Conservation (phyloP, 2,113 vertebrate species). For the Mesoclemmys tuberculata region DNA sequence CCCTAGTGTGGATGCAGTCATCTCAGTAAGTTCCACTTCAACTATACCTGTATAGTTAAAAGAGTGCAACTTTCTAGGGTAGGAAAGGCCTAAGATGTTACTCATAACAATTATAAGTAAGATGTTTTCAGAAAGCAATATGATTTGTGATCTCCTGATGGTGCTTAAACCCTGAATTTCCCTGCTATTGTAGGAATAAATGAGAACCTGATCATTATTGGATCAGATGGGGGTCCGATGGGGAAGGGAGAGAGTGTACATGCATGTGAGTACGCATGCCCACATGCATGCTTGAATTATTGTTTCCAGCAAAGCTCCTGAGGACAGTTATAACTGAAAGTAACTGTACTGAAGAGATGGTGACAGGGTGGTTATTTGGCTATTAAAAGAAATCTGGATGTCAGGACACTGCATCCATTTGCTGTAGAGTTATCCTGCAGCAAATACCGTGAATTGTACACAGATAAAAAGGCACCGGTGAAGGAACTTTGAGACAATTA, state of each 20-base stretch:
- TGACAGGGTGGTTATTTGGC: not conserved
- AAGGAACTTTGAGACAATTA: not conserved
- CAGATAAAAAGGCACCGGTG: not conserved
- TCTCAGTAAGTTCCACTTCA: not conserved
- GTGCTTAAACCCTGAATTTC: not conserved
- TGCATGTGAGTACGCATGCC: no score
- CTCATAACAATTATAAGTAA: not conserved
- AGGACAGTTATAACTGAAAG: not conserved
- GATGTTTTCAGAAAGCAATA: not conserved
- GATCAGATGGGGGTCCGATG: fast-evolving
- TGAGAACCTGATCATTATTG: not conserved
- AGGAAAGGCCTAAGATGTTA: not conserved
- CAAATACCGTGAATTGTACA: not conserved
- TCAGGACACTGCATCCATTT: not conserved
- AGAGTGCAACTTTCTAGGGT: not conserved
- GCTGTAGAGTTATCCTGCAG: not conserved
- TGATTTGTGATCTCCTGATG: not conserved
- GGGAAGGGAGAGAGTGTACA: fast-evolving
- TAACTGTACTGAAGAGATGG: not conserved
- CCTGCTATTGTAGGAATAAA: not conserved
- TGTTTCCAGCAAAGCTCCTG: not conserved
- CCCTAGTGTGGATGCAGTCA: not conserved
- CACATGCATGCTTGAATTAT: not conserved
- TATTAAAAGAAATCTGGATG: not conserved
- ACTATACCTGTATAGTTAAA: not conserved